phyloP scores from a whole-genome alignment of 1,140 invertebrate genomes.

The Drosophila gunungcola region DNA sequence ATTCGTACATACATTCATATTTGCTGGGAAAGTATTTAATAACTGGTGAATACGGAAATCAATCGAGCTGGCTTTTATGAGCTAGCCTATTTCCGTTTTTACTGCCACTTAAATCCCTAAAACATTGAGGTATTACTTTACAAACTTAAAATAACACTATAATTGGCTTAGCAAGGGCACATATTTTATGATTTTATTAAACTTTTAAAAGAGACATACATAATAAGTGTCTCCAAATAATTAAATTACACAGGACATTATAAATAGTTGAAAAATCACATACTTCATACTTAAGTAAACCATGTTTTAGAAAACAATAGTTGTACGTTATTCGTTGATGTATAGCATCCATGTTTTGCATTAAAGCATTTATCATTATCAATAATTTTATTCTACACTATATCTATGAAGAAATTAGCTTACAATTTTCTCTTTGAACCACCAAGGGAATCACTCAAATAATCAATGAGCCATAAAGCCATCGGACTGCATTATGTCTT shows the following conservation, averaged over 20 bases:
- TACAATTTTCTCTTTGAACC: too few species aligned
- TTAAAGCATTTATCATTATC: too few species aligned
- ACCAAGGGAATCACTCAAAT: neutral
- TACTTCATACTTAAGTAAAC: too few species aligned
- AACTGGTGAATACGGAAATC: neutral
- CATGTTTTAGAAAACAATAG: too few species aligned
- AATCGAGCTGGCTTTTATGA: neutral
- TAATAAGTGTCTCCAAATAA: neutral
- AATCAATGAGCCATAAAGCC: neutral
- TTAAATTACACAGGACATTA: neutral
- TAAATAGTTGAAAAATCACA: too few species aligned
- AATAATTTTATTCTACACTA: too few species aligned
- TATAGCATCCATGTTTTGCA: too few species aligned
- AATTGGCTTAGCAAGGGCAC: neutral
- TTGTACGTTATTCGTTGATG: too few species aligned
- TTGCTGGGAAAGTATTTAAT: slow-evolving; percentile 28
- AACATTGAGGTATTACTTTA: neutral
- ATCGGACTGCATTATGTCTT: neutral
- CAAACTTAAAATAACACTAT: neutral
- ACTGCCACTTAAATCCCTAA: neutral
- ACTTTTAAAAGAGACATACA: neutral
- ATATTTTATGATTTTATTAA: neutral
- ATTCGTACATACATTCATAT: neutral
- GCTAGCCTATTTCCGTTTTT: slow-evolving; percentile 2
- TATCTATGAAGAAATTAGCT: too few species aligned